Evolutionary conservation across 92 coral and sea anemone genomes (phyloP).

Genomic region (Phenganax stokvisi): DNA sequence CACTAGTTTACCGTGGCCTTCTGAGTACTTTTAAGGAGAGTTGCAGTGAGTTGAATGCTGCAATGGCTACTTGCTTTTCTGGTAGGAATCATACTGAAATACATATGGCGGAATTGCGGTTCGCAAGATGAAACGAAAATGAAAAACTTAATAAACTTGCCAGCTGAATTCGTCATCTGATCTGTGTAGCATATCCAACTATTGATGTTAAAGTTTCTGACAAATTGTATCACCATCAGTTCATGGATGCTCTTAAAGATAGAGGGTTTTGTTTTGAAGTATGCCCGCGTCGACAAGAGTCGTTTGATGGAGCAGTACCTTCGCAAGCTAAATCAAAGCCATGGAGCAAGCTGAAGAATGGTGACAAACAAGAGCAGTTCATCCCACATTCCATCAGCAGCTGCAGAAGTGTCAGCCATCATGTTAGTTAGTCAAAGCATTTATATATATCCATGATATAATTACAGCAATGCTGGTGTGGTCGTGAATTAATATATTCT

Average conservation of each 20-base stretch:
- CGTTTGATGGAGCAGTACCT: slow-evolving; percentile 7
- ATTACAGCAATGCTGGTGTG: too few relatives aligned
- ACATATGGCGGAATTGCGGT: background rate
- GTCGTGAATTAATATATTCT: too few relatives aligned
- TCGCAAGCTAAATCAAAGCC: slow-evolving; percentile 30
- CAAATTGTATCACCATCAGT: slow-evolving; percentile 34
- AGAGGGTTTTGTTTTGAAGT: slow-evolving; percentile 7
- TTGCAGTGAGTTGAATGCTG: background rate
- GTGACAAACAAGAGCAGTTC: background rate
- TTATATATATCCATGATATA: too few relatives aligned
- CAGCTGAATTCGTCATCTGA: slow-evolving; percentile 1
- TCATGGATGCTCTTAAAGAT: slow-evolving; percentile 37
- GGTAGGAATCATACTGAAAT: background rate
- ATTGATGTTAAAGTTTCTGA: background rate
- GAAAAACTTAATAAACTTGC: slow-evolving; percentile 31
- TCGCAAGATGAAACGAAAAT: background rate
- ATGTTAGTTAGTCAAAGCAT: too few relatives aligned
- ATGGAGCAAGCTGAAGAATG: slow-evolving; percentile 18
- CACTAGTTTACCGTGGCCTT: slow-evolving; percentile 5
- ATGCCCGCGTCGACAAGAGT: slow-evolving; percentile 2
- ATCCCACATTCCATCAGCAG: background rate
- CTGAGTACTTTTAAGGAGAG: background rate
- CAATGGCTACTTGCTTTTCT: background rate
- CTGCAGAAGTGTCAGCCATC: background rate
- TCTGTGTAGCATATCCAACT: background rate